Evolutionary conservation across 2,797 vertebrate species (phyloP).

Genomic region (Danio albolineatus): DNA sequence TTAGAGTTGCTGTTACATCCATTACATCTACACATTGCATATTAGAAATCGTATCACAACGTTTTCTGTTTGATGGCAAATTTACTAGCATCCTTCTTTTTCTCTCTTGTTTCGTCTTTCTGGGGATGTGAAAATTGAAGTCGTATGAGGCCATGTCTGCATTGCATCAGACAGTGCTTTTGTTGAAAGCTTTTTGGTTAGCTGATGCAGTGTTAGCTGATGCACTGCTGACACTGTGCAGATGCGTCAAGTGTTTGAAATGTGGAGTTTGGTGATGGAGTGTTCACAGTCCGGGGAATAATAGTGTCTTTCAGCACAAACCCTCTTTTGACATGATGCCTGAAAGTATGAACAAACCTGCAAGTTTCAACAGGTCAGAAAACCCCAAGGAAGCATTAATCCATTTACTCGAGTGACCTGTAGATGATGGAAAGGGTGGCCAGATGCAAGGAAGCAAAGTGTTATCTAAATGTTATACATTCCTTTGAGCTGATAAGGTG

Average conservation of each 20-base stretch:
- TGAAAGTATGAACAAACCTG: constrained; percentile 37
- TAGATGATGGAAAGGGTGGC: constrained; percentile 17
- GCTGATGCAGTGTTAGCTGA: constrained; percentile 21
- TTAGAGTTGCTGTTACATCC: background rate
- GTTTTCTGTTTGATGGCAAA: background rate
- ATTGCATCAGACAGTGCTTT: constrained; percentile 8
- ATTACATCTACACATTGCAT: background rate
- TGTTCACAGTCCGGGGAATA: constrained; percentile 28
- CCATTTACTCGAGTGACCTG: constrained; percentile 14
- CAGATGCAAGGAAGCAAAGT: background rate
- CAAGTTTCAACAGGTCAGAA: constrained; percentile 13
- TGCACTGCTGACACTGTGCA: constrained; percentile 42
- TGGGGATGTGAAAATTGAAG: constrained; percentile 1
- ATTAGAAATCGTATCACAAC: background rate
- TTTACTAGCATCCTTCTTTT: background rate
- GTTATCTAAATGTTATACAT: constrained; percentile 66
- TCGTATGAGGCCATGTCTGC: background rate
- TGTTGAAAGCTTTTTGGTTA: constrained; percentile 44
- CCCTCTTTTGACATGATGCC: constrained; percentile 13
- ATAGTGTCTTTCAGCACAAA: constrained; percentile 29
- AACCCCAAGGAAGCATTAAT: constrained; percentile 27
- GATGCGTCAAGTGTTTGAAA: constrained; percentile 57
- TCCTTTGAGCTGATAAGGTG: constrained; percentile 42
- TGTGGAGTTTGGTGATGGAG: constrained; percentile 36
- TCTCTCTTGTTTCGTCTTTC: constrained; percentile 14